Base-by-base conservation (phyloP, 1,140 invertebrate genomes). In the Meloidogyne chitwoodi region DNA sequence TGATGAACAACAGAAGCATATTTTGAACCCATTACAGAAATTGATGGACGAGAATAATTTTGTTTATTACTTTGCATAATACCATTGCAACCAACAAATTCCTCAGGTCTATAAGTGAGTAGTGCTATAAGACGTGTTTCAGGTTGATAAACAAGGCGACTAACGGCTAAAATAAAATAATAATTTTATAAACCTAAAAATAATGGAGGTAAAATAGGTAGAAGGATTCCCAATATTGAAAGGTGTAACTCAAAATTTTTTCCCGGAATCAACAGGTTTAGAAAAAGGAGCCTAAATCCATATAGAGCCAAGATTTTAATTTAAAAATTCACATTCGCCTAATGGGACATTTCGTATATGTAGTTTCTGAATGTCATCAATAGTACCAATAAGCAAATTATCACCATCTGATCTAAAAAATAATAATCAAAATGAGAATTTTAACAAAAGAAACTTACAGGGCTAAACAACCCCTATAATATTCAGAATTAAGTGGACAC, bases 51-150 rank as follows among this genome's bases (percentile, higher is more conserved):
- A 19, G 31, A 24, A 16, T 64, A 64, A 27, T 64, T 73, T 3
- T 56, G 48, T 56, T 56, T 56, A n/a, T 56, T 56, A 56, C 5
- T 56, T 56, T 22, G 48, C 4, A 56, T 56, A 56, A 56, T 8
- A 56, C 48, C 48, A 56, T 56, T 56, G 14, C 56, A 31, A 14
- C 14, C 56, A 73, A 73, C 41, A 61, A n/a, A 63, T 61, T 73
- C 81, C 65, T 87, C 96, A 70, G 93, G 91, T 16, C 96, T 90
- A 88, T 93, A 92, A 0, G 94, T 94, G 14, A 97, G 91, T 1
- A 98, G 93, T 41, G 94, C 95, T 90, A 98, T 98, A 5, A 95
- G 95, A 90, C 93, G 89, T 6, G 94, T 93, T 4, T 91, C 90
- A 87, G 98, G 94, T 88, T 99, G 96, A 77, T 86, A 74, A 26